A percentile compares a stretch with the other conserved stretches of the same genome.
Evolutionary conservation across 92 coral and sea anemone genomes (phyloP).

Genomic region (Epizoanthus ramosus): DNA sequence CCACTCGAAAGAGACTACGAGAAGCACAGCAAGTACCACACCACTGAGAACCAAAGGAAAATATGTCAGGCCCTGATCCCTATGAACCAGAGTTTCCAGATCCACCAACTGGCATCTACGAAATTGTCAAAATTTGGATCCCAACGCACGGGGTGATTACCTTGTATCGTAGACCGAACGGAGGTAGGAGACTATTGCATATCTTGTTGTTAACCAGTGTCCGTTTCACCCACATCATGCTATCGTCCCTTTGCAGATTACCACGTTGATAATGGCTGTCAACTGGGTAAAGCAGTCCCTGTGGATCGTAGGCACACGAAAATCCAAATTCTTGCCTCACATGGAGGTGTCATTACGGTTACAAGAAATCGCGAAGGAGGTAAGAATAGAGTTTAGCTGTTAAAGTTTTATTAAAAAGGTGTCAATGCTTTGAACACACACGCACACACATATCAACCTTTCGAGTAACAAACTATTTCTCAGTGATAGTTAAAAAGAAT

Average conservation of each 20-base stretch:
- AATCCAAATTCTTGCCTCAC: constrained; percentile 5
- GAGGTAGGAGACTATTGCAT: not conserved
- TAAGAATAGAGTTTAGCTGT: not conserved
- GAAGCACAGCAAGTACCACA: not conserved
- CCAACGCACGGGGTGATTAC: constrained; percentile 5
- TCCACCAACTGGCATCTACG: constrained; percentile 1
- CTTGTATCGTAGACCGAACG: not conserved
- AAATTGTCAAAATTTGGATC: constrained; percentile 16
- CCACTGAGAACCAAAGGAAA: not conserved
- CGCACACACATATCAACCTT: no score
- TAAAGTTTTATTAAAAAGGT: no score
- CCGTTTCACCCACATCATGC: not conserved
- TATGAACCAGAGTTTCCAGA: not conserved
- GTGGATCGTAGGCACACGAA: not conserved
- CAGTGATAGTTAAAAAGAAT: not conserved
- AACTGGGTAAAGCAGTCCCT: not conserved
- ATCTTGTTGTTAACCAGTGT: no score
- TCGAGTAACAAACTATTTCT: no score
- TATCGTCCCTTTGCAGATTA: not conserved
- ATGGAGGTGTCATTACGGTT: not conserved
- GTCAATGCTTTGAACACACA: no score
- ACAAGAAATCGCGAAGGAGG: not conserved
- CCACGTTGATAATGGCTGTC: constrained; percentile 2
- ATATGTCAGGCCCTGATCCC: not conserved
- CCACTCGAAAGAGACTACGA: not conserved